Evolutionary conservation across 2,113 vertebrate species (phyloP), one percentile per base, ranked within the genome.

Genomic region (Rhinopomastus cyanomelas): DNA sequence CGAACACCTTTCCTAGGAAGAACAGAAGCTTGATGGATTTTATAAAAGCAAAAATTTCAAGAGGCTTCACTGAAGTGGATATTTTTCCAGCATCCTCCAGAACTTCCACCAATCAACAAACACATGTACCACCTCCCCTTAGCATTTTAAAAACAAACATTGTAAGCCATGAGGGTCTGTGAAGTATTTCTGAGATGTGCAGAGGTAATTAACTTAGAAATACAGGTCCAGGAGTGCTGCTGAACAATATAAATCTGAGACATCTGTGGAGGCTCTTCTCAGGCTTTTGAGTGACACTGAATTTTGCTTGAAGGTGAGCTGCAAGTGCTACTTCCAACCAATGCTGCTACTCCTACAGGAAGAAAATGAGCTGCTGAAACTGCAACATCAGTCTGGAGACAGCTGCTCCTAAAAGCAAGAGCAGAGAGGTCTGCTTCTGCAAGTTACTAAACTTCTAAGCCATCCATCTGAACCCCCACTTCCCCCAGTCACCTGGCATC

Each of bases 61-160:
- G 64, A 80, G n/a, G 5, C 29, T 67, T 77, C 51, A 25, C 49
- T 68, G 34, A 71, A 88, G 16, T 14, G 29, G 32, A 9, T 8
- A 2, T 66, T 77, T 80, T 80, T 22, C 52, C 56, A 91, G 6
- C 27, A 64, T 44, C n/a, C 17, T 7, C 16, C 15, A 21, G 36
- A 46, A 4, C 39, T 42, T 26, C 11, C 15, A 62, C 29, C 56
- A 79, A 48, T 16, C 55, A 74, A 27, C 5, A 64, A 89, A 19
- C 0, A 1, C 12, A 5, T 15, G 9, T 61, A 19, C 2, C 0
- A 6, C 20, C 19, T n/a, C 39, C 39, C 39, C 39, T 15, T 42
- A 15, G 15, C 39, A 42, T 42, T 42, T 42, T 42, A 42, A 23
- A 3, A 72, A n/a, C 15, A 64, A 52, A 25, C 5, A 2, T 83